Conservation (phyloP, 2,888 invertebrate genomes). For the Macroteleia sp. region DNA sequence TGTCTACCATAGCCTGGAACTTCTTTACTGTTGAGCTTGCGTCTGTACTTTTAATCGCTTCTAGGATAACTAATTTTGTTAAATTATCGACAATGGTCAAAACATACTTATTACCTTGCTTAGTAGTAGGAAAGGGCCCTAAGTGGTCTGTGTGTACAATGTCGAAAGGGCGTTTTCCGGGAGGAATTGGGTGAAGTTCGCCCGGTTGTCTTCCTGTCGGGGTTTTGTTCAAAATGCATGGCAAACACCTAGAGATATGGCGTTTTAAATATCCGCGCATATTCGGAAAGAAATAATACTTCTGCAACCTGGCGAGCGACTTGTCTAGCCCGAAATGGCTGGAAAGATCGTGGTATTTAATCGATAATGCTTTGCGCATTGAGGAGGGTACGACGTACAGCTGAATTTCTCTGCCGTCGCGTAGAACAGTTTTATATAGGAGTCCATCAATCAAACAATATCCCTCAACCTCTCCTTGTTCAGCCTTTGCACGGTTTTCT, state of each 20-base stretch:
- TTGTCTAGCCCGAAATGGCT: constrained; percentile 31
- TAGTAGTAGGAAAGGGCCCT: background rate
- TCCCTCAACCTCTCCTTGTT: background rate
- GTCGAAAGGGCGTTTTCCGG: background rate
- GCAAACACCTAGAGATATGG: constrained; percentile 34
- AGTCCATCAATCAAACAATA: background rate
- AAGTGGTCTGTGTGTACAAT: constrained; percentile 2
- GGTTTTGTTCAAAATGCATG: background rate
- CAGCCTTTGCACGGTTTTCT: constrained; percentile 11
- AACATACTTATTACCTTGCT: constrained; percentile 50
- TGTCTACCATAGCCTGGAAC: constrained; percentile 51
- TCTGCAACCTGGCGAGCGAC: constrained; percentile 21
- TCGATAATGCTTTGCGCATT: background rate
- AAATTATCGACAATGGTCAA: constrained; percentile 60
- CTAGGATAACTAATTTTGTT: constrained; percentile 56
- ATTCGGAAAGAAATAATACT: constrained; percentile 57
- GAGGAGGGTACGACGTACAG: background rate
- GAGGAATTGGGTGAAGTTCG: background rate
- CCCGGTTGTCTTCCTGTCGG: background rate
- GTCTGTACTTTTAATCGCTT: constrained; percentile 33
- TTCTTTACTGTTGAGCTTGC: constrained; percentile 18
- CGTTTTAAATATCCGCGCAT: constrained; percentile 55
- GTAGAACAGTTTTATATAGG: background rate
- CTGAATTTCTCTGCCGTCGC: background rate
- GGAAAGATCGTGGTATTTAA: background rate